phyloP scores from a whole-genome alignment of 2,888 invertebrate genomes.

The Syrphus vitripennis region DNA sequence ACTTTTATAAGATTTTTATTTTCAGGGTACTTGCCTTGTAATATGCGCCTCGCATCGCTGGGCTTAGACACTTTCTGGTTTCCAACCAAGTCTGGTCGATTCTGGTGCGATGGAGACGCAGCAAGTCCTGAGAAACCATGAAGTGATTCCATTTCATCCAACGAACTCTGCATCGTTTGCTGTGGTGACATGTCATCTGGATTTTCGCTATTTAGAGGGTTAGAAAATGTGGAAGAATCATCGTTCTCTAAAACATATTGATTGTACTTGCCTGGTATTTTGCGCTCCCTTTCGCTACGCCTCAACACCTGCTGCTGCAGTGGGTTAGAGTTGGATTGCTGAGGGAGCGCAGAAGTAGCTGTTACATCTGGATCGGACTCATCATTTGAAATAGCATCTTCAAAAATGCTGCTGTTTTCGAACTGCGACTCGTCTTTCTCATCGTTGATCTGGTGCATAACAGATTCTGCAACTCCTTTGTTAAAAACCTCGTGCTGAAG shows the following conservation, averaged over 20 bases:
- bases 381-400: background rate
- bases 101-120: background rate
- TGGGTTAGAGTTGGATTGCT: slow-evolving; percentile 12
- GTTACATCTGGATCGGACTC: background rate
- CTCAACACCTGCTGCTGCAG: background rate
- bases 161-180: background rate
- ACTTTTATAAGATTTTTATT: background rate
- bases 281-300: slow-evolving; percentile 12
- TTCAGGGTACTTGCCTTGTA: background rate
- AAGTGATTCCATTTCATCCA: background rate
- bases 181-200: background rate
- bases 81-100: background rate
- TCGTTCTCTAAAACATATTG: background rate
- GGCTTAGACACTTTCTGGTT: no score
- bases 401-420: background rate
- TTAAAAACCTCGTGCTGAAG: background rate
- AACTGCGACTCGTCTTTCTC: background rate
- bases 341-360: background rate
- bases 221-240: background rate
- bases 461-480: background rate
- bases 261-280: background rate
- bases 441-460: background rate
- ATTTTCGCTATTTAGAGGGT: background rate
- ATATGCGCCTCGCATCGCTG: background rate
- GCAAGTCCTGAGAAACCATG: background rate